phyloP scores from a whole-genome alignment of 1,140 invertebrate species.

The Heliconius hewitsoni region DNA sequence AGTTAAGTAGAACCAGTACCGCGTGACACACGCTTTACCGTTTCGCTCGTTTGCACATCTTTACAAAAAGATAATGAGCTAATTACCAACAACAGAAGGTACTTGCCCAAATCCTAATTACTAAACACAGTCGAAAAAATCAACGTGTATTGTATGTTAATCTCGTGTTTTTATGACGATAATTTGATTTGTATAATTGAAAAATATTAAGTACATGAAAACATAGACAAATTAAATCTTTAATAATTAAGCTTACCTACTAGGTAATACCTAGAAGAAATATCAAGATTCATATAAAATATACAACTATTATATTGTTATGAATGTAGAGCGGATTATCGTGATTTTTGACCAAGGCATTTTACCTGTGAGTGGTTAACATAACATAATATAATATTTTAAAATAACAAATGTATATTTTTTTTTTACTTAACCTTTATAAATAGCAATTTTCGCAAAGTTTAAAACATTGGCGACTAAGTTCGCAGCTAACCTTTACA shows the following conservation, averaged over 20 bases:
- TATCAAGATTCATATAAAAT: too few species aligned
- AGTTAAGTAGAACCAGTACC: conserved; percentile 32
- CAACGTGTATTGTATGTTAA: conserved; percentile 33
- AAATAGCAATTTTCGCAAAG: too few species aligned
- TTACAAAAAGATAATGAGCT: conserved; percentile 49
- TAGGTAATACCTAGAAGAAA: too few species aligned
- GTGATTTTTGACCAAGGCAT: too few species aligned
- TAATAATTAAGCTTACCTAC: neutral
- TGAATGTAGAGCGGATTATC: too few species aligned
- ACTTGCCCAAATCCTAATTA: conserved; percentile 34
- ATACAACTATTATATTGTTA: too few species aligned
- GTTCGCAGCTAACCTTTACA: too few species aligned
- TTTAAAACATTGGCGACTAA: too few species aligned
- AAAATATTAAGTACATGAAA: neutral
- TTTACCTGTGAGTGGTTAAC: too few species aligned
- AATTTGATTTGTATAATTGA: neutral
- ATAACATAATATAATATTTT: too few species aligned
- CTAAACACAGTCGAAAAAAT: conserved; percentile 18
- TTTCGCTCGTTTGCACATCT: conserved; percentile 41
- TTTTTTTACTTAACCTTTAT: too few species aligned
- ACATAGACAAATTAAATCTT: neutral
- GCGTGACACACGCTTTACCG: conserved; percentile 50
- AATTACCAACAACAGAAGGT: conserved; percentile 40
- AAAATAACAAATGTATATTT: too few species aligned
- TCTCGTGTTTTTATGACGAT: conserved; percentile 1